A percentile compares a stretch with the other conserved stretches of the same genome.
phyloP scores from a whole-genome alignment of 2,113 vertebrate species.

The Noctilio leporinus region DNA sequence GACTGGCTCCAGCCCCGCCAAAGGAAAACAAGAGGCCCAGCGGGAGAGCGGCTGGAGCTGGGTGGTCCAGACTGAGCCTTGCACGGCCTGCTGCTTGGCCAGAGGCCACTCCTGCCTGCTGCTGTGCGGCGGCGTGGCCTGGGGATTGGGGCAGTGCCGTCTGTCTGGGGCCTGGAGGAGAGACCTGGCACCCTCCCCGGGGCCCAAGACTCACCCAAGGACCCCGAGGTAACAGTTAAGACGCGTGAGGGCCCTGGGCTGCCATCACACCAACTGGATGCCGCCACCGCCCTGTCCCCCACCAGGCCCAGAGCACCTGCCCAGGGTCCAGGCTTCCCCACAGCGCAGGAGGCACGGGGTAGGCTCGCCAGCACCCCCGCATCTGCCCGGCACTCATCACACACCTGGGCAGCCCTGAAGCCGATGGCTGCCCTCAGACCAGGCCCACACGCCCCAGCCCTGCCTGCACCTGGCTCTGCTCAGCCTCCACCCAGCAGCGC shows the following conservation, averaged over 20 bases:
- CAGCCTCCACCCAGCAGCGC: accelerated
- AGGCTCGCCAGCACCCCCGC: accelerated
- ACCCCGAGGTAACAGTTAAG: background rate
- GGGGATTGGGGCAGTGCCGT: background rate
- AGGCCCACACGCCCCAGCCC: accelerated
- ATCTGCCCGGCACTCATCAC: background rate
- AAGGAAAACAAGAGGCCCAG: background rate
- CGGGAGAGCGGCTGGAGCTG: background rate
- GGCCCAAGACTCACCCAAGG: background rate
- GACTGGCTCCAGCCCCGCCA: background rate
- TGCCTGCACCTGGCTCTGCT: accelerated
- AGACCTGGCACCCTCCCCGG: background rate
- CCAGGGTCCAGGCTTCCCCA: background rate
- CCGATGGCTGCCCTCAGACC: background rate
- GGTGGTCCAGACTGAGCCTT: background rate
- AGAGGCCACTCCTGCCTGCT: background rate
- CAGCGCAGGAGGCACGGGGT: accelerated
- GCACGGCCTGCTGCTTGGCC: accelerated
- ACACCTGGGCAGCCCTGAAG: background rate
- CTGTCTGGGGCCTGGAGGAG: background rate
- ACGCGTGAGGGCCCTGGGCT: background rate
- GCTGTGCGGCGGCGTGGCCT: background rate
- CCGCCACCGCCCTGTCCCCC: background rate
- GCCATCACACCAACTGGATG: background rate
- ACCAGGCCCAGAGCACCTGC: background rate